Base-by-base conservation (phyloP, 1,140 invertebrate genomes). In the Lysiphlebus fabarum region DNA sequence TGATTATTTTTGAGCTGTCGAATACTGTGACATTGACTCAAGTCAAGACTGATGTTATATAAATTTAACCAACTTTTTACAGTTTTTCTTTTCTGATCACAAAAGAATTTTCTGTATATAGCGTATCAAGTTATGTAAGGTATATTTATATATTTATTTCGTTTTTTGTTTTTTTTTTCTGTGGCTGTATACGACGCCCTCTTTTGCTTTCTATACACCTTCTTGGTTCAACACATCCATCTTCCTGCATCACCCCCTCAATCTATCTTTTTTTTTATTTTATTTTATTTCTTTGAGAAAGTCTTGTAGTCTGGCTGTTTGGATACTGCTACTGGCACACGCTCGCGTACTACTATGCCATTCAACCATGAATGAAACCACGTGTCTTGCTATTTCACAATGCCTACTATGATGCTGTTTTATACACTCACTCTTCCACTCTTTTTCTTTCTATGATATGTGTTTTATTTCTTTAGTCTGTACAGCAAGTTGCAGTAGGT, bases 361-460 rank as follows among this genome's bases (percentile, higher is more conserved):
- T 12, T 43, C 45, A 61, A 62, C 59, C 64, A 69, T 70, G 69
- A 70, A 69, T 70, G 69, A 60, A 68, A 54, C 67, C 62, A 66
- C 64, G 68, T 68, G 67, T 62, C 60, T 54, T 36, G 36, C 55
- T 12, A 26, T 6, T 36, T 10, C 14, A 47, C 48, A 49, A 49
- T 49, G 33, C 26, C 48, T 49, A 9, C 26, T 55, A 36, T 53
- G 40, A 57, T 36, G 17, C 10, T n/a, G n/a, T n/a, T n/a, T n/a
- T n/a, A n/a, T n/a, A n/a, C n/a, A n/a, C n/a, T n/a, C n/a, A n/a
- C 5, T 38, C 33, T 11, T 9, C 40, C 12, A 60, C 36, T 61
- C 33, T 37, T 44, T 45, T 34, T 63, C 40, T 51, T 41, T 63
- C 8, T 12, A 47, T 47, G 17, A 26, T 26, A 4, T 26, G 17